phyloP scores from a whole-genome alignment of 1,140 invertebrate genomes.

The Cotesia glomerata region DNA sequence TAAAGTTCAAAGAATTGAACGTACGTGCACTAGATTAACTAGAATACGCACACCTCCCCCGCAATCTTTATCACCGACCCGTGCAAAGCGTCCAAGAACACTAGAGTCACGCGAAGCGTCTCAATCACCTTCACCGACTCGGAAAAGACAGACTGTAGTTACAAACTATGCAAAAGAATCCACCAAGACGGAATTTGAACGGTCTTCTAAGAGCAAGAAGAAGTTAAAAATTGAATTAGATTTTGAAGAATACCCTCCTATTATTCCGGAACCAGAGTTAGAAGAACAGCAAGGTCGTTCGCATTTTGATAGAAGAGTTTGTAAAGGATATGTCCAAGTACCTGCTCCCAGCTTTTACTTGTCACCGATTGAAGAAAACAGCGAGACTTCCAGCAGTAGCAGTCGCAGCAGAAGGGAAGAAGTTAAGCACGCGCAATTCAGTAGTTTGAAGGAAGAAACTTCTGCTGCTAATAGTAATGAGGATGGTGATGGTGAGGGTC shows the following conservation, averaged over 20 bases:
- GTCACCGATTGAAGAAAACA: conserved; percentile 69
- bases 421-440: not conserved
- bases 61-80: conserved; percentile 39
- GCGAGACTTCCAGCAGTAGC: conserved; percentile 63
- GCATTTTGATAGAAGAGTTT: conserved; percentile 1
- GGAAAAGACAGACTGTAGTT: conserved; percentile 9
- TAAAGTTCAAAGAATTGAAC: not conserved
- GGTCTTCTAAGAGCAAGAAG: conserved; percentile 23
- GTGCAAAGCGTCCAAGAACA: conserved; percentile 32
- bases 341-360: conserved; percentile 49
- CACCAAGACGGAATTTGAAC: conserved; percentile 21
- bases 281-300: conserved; percentile 29
- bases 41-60: conserved; percentile 1
- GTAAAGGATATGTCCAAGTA: conserved; percentile 28
- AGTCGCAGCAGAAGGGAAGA: conserved; percentile 46
- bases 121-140: conserved; percentile 30
- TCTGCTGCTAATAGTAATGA: not conserved
- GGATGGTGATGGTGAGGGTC: not conserved
- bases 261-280: not conserved
- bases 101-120: conserved; percentile 14
- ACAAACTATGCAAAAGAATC: not conserved
- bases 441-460: not conserved
- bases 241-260: conserved; percentile 28
- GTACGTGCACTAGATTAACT: not conserved
- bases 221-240: conserved; percentile 42